phyloP scores from a whole-genome alignment of 2,888 invertebrate species.

The Perizoma flavofasciatum region DNA sequence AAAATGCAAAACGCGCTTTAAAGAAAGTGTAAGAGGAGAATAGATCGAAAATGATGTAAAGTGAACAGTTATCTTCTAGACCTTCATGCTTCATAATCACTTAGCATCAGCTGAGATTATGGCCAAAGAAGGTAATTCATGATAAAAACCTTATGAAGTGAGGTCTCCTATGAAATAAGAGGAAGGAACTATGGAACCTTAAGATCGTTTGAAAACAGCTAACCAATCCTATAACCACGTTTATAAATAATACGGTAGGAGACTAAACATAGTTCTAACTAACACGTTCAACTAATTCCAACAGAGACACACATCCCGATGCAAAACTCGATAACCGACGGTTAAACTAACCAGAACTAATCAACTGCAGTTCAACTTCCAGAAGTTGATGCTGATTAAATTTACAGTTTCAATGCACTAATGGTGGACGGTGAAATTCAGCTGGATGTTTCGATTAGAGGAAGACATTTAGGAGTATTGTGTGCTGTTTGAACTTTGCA shows the following conservation, averaged over 20 bases:
- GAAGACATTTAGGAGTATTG: slow-evolving; percentile 1
- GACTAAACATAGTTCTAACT: slow-evolving; percentile 12
- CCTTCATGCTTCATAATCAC: no score
- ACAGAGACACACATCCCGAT: slow-evolving; percentile 35
- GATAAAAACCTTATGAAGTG: no score
- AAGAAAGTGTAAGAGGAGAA: no score
- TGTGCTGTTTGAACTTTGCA: background rate
- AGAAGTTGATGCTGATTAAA: slow-evolving; percentile 70
- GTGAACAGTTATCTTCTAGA: no score
- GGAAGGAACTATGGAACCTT: no score
- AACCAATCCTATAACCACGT: no score
- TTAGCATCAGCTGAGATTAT: no score
- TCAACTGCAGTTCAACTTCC: slow-evolving; percentile 50
- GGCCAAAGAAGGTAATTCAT: no score
- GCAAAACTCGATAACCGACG: slow-evolving; percentile 58
- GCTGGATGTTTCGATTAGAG: slow-evolving; percentile 24
- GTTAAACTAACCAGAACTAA: slow-evolving; percentile 70
- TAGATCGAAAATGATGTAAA: no score
- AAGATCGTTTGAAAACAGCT: no score
- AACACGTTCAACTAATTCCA: slow-evolving; percentile 28
- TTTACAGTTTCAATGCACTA: slow-evolving; percentile 58
- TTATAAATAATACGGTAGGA: background rate
- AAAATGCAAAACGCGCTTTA: no score
- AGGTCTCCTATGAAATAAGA: no score
- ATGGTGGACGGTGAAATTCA: slow-evolving; percentile 33